Percentiles rank a stretch among this genome's conserved stretches.
Evolutionary conservation across 2,113 vertebrate genomes (phyloP).

Genomic region (Syrrhaptes paradoxus): DNA sequence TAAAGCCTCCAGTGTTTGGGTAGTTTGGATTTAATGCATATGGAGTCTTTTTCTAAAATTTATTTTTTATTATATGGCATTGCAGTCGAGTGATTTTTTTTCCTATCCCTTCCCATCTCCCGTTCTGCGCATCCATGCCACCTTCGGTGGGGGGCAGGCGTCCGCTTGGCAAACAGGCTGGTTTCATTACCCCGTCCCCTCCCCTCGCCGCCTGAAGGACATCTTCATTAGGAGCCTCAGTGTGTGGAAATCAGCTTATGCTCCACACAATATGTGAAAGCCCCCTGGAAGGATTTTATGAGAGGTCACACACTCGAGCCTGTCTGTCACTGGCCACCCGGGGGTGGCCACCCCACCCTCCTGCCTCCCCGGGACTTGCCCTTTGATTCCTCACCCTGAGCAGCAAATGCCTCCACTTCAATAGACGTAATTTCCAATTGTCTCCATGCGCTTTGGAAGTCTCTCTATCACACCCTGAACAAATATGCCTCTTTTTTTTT

Average conservation of each 20-base stretch:
- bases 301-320: background rate
- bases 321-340: conserved; percentile 10
- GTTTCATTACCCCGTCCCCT: background rate
- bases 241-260: conserved; percentile 15
- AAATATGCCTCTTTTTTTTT: conserved; percentile 28
- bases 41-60: background rate
- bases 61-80: background rate
- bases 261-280: background rate
- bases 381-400: conserved; percentile 40
- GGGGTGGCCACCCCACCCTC: conserved; percentile 9
- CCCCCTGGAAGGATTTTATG: conserved; percentile 31
- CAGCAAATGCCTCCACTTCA: background rate
- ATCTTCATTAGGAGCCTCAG: background rate
- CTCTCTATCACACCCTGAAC: conserved; percentile 60
- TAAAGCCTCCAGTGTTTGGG: background rate
- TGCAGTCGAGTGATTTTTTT: background rate
- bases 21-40: background rate
- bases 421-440: conserved; percentile 61
- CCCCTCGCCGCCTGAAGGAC: background rate
- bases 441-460: conserved; percentile 34
- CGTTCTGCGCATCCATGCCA: fast-evolving
- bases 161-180: background rate
- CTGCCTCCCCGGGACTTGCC: background rate
- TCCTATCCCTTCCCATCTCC: background rate
- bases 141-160: background rate